A percentile compares a stretch with the other conserved stretches of the same genome.
Evolutionary conservation across 2,888 invertebrate species (phyloP).

Genomic region (Beris chalybata): DNA sequence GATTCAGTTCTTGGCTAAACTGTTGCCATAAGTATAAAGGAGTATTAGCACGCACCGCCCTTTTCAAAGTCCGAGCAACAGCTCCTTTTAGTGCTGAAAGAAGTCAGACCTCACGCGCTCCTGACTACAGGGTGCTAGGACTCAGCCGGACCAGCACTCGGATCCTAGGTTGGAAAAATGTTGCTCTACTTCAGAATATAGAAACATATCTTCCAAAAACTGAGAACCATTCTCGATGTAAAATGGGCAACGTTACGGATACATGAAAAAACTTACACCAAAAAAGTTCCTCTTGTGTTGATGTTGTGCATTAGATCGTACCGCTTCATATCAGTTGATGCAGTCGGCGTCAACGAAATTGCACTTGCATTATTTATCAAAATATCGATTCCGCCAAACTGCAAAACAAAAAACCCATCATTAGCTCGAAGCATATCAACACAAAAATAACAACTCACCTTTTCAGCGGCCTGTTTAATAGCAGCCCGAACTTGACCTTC

Average conservation of each 20-base stretch:
- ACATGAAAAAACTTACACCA: slow-evolving; percentile 69
- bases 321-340: slow-evolving; percentile 88
- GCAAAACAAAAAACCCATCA: slow-evolving; percentile 45
- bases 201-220: no score
- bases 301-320: slow-evolving; percentile 96
- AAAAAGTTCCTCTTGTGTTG: slow-evolving; percentile 92
- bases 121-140: no score
- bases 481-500: slow-evolving; percentile 71
- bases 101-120: no score
- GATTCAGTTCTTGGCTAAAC: no score
- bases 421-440: not conserved
- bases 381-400: slow-evolving; percentile 95
- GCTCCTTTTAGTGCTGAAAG: no score
- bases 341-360: slow-evolving; percentile 81
- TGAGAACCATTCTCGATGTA: no score
- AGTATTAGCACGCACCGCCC: no score
- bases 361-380: slow-evolving; percentile 96
- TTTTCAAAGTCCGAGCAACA: no score
- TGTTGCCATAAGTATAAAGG: no score
- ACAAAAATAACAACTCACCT: slow-evolving; percentile 38
- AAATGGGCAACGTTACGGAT: not conserved
- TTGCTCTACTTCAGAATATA: no score
- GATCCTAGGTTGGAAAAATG: no score
- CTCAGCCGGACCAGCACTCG: no score
- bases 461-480: slow-evolving; percentile 67